These are phyloP conservation scores for Calosoma granatense DNA, from an alignment of 1,140 invertebrate species.

Conservation along the genomic window DNA sequence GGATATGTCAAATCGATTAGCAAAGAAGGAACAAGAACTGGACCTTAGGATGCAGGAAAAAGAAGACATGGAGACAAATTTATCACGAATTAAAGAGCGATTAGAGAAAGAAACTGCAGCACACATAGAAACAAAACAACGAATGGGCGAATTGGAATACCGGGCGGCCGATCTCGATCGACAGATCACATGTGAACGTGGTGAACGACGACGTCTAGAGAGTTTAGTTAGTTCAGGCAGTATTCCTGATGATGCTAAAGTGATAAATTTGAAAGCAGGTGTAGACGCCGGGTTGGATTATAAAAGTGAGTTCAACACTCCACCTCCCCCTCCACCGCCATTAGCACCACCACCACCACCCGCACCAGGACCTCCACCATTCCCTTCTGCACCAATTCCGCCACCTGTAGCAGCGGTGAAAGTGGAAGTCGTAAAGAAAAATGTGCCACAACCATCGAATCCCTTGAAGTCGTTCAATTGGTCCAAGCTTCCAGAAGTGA, in stretches of 20 bases:
- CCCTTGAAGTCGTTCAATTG: slow-evolving; percentile 96
- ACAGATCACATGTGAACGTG: slow-evolving; percentile 70
- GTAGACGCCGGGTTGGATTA: slow-evolving; percentile 28
- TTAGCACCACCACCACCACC: slow-evolving; percentile 47
- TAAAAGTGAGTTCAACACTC: slow-evolving; percentile 37
- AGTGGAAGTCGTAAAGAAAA: slow-evolving; percentile 50
- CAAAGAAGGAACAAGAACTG: slow-evolving; percentile 88
- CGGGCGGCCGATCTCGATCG: slow-evolving; percentile 59
- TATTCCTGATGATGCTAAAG: slow-evolving; percentile 87
- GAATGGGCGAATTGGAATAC: slow-evolving; percentile 62
- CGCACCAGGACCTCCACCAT: slow-evolving; percentile 43
- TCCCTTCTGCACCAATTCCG: slow-evolving; percentile 39
- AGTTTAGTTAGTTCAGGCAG: slow-evolving; percentile 77
- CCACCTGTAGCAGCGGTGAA: slow-evolving; percentile 36
- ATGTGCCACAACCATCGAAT: slow-evolving; percentile 81
- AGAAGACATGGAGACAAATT: slow-evolving; percentile 79
- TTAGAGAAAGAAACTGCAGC: slow-evolving; percentile 81
- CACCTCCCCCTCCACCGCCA: slow-evolving; percentile 35
- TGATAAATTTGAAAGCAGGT: slow-evolving; percentile 32
- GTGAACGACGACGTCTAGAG: slow-evolving; percentile 71
- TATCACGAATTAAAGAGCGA: slow-evolving; percentile 75
- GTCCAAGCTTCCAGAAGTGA: slow-evolving; percentile 86
- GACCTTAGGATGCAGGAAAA: slow-evolving; percentile 83
- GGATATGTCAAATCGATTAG: slow-evolving; percentile 72
- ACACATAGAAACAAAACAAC: slow-evolving; percentile 78